Evolutionary conservation across 2,888 invertebrate species (phyloP).

Genomic region (Tachina fera): DNA sequence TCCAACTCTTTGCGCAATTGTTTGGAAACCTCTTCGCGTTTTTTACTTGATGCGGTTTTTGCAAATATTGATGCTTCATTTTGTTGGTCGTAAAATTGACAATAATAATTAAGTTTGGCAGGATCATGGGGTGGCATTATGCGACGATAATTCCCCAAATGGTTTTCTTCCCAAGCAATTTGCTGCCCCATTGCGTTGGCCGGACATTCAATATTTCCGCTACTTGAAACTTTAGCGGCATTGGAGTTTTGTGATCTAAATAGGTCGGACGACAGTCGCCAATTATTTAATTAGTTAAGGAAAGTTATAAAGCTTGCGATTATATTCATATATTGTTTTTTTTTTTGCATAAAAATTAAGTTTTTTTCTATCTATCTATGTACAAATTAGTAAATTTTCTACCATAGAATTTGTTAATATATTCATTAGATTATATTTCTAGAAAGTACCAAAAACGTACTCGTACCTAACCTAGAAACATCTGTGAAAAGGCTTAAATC

Average conservation of each 20-base stretch:
- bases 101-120: constrained; percentile 85
- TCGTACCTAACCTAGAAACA: too few species aligned
- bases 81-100: constrained; percentile 88
- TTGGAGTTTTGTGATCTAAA: constrained; percentile 54
- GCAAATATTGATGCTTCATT: constrained; percentile 87
- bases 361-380: too few species aligned
- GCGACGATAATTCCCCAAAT: constrained; percentile 88
- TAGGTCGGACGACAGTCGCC: neutral
- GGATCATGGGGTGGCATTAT: constrained; percentile 86
- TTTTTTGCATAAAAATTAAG: too few species aligned
- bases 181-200: constrained; percentile 85
- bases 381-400: too few species aligned
- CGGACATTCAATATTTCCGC: constrained; percentile 26
- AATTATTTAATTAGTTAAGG: too few species aligned
- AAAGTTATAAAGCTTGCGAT: too few species aligned
- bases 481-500: too few species aligned
- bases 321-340: too few species aligned
- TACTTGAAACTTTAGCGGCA: neutral
- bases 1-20: constrained; percentile 86
- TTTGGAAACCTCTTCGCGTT: constrained; percentile 89
- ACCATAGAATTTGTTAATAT: too few species aligned
- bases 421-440: too few species aligned
- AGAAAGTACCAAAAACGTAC: too few species aligned
- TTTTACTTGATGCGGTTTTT: constrained; percentile 90
- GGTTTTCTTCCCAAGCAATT: constrained; percentile 89